Conservation (phyloP, 2,888 invertebrate genomes). For the Platycheirus albimanus region DNA sequence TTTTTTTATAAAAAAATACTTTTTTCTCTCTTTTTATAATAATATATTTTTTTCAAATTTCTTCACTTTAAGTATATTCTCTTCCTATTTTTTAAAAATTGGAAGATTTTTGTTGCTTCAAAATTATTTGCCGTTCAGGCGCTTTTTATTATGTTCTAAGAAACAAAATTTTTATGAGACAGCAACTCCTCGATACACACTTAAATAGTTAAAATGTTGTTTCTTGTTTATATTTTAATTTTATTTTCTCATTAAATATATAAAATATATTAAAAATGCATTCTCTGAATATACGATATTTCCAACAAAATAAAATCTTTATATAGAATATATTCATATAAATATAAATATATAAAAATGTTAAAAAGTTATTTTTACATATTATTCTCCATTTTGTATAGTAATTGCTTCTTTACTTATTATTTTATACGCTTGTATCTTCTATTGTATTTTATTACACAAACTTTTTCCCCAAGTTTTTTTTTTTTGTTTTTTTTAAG, state of each 20-base stretch:
- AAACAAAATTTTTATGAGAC: conserved; percentile 64
- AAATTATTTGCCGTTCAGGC: conserved; percentile 65
- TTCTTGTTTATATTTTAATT: conserved; percentile 47
- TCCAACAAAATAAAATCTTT: conserved; percentile 74
- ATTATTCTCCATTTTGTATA: conserved; percentile 25
- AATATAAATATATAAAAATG: conserved; percentile 74
- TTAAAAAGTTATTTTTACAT: conserved; percentile 66
- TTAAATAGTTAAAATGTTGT: conserved; percentile 68
- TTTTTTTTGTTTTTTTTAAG: conserved; percentile 41
- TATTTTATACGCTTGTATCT: conserved; percentile 35
- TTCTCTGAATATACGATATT: conserved; percentile 71
- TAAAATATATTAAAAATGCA: conserved; percentile 73
- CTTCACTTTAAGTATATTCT: conserved; percentile 62
- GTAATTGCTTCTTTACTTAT: conserved; percentile 37
- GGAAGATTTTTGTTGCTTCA: conserved; percentile 64
- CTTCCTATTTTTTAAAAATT: conserved; percentile 39
- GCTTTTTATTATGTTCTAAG: conserved; percentile 42
- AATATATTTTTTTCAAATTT: conserved; percentile 48
- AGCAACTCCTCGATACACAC: conserved; percentile 71
- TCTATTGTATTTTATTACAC: conserved; percentile 32
- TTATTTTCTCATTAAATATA: conserved; percentile 64
- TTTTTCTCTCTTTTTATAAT: conserved; percentile 58
- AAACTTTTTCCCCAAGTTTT: conserved; percentile 55
- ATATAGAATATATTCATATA: conserved; percentile 74
- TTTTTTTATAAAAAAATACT: conserved; percentile 71